These are phyloP conservation scores for Thymelicus lineola DNA, from an alignment of 2,888 invertebrate genomes.

Conservation along the genomic window DNA sequence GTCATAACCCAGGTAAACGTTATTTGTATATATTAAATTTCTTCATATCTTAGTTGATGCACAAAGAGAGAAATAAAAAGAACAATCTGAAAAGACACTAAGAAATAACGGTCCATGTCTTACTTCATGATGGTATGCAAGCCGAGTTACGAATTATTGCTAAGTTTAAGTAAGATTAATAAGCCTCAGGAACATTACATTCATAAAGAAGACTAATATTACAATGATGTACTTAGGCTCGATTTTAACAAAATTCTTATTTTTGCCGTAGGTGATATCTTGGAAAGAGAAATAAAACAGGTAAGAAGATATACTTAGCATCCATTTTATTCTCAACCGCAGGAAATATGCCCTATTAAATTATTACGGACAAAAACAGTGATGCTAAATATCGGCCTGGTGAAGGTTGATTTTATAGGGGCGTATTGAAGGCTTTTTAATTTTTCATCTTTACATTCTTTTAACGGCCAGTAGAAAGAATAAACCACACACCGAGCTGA, in stretches of 20 bases:
- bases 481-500: conserved; percentile 58
- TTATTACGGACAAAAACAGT: conserved; percentile 3
- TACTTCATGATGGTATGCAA: too few relatives aligned
- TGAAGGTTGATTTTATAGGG: conserved; percentile 50
- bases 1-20: too few relatives aligned
- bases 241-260: neutral
- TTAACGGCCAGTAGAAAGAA: conserved; percentile 48
- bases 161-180: too few relatives aligned
- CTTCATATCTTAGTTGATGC: too few relatives aligned
- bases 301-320: conserved; percentile 3
- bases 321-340: conserved; percentile 3
- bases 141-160: too few relatives aligned
- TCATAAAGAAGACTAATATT: conserved; percentile 11
- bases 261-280: conserved; percentile 5
- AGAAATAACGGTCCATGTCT: too few relatives aligned
- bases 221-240: neutral
- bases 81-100: too few relatives aligned
- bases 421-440: conserved; percentile 52
- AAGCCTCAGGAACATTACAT: conserved; percentile 1
- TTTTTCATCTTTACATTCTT: conserved; percentile 47
- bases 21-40: too few relatives aligned
- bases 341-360: conserved; percentile 10
- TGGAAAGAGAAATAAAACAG: neutral
- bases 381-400: conserved; percentile 30
- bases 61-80: too few relatives aligned